Percentiles rank a stretch among this genome's conserved stretches.
phyloP scores from a whole-genome alignment of 2,113 vertebrate species.

The Apaloderma vittatum region DNA sequence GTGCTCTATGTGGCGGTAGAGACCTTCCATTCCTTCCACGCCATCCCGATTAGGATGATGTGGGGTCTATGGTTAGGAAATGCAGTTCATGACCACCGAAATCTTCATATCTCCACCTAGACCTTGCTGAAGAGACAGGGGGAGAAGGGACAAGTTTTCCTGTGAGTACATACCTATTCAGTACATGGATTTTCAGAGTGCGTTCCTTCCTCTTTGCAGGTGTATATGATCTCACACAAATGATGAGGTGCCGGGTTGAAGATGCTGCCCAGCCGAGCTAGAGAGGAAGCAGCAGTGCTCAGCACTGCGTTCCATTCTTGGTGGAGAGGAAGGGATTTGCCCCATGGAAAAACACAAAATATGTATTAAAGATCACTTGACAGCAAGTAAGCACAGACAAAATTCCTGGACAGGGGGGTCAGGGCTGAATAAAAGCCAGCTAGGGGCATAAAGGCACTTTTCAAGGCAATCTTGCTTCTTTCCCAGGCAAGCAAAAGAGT shows the following conservation, averaged over 20 bases:
- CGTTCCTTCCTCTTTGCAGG: not conserved
- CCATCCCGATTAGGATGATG: fast-evolving
- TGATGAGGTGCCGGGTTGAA: fast-evolving
- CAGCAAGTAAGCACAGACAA: not conserved
- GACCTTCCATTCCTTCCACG: fast-evolving
- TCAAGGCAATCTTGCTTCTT: not conserved
- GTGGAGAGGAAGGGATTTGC: not conserved
- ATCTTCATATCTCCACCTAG: not conserved
- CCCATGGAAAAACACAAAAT: not conserved
- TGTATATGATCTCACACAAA: not conserved
- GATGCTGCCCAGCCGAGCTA: not conserved
- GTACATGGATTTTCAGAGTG: fast-evolving
- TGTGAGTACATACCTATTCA: not conserved
- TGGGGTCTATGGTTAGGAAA: not conserved
- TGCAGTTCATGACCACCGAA: fast-evolving
- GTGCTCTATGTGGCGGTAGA: not conserved
- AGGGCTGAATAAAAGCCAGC: not conserved
- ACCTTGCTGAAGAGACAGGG: not conserved
- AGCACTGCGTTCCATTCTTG: fast-evolving
- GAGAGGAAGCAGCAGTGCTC: not conserved
- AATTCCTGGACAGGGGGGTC: not conserved
- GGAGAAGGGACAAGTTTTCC: not conserved
- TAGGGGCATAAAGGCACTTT: not conserved
- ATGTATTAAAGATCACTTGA: not conserved
- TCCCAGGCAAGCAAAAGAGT: not conserved